Conservation (phyloP, 2,797 vertebrate genomes). For the Artibeus lituratus region DNA sequence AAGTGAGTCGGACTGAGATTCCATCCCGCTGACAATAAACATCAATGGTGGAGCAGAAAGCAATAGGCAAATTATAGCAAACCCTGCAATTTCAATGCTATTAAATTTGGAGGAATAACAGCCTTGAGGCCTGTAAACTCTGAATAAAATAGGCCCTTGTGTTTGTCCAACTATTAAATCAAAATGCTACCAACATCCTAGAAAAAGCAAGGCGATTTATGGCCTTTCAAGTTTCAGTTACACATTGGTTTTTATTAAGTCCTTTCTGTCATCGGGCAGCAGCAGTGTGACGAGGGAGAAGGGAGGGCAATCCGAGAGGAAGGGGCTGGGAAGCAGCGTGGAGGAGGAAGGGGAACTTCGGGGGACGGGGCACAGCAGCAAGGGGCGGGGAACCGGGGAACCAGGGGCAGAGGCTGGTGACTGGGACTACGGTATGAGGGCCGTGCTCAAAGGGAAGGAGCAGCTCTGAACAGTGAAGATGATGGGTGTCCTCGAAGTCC, state of each 20-base stretch:
- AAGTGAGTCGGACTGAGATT: constrained; percentile 95
- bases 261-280: constrained; percentile 44
- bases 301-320: too few relatives aligned
- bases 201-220: constrained; percentile 74
- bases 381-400: neutral
- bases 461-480: neutral
- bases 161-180: constrained; percentile 90
- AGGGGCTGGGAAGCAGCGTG: neutral
- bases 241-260: constrained; percentile 76
- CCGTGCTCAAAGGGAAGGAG: neutral
- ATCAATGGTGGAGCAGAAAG: constrained; percentile 86
- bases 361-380: rapidly evolving
- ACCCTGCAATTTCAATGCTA: constrained; percentile 89
- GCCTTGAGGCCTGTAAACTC: constrained; percentile 88
- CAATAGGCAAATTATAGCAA: constrained; percentile 88
- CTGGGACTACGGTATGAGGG: rapidly evolving
- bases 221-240: constrained; percentile 81
- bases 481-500: rapidly evolving
- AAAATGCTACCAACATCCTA: constrained; percentile 86
- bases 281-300: neutral
- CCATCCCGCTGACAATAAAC: constrained; percentile 93
- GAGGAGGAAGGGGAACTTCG: neutral
- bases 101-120: constrained; percentile 90
- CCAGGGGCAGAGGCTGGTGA: too few relatives aligned
- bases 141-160: constrained; percentile 88